Base-by-base conservation (phyloP, 2,797 vertebrate genomes). In the Premnoplex brunnescens region DNA sequence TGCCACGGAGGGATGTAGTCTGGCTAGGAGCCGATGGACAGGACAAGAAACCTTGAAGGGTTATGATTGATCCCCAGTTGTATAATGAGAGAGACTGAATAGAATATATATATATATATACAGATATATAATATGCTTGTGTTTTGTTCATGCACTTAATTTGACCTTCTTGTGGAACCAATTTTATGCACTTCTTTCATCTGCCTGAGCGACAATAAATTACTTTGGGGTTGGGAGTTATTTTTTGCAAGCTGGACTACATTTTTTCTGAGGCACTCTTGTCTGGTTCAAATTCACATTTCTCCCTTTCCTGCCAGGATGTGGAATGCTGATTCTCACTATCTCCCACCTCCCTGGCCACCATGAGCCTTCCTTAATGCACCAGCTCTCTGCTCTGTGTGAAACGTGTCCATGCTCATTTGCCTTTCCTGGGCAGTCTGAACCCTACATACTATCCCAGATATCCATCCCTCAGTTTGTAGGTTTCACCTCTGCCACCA, bases 131-230 rank as follows among this genome's bases (percentile, higher is more conserved):
- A 63, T 56, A 14, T 23, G 55, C 60, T 79, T 86, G 26, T 54
- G 48, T 94, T 88, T 86, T 85, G 39, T 44, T 71, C 63, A 46
- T 91, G 77, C 46, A 59, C 71, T 93, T 91, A 39, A 86, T 92
- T 36, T 91, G 60, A 95, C 66, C 56, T 93, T 90, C 56, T 68
- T 63, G 69, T 74, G 59, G 49, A 93, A 92, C 52, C 34, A 27
- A 41, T 78, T 88, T 85, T 88, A 74, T 84, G 52, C 0, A 0
- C 85, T 93, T 64, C 71, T 95, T 93, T 73, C 85, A 79, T 67
- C 67, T 22, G 52, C 66, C 44, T 81, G 76, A 91, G 41, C 2
- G 15, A 86, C 59, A 96, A 96, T 95, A 97, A 96, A 96, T 95
- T 67, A 93, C 80, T 37, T 88, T 2, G 12, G 64, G 54, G 21